Percentiles rank a stretch among this genome's conserved stretches.
Evolutionary conservation across 1,140 invertebrate genomes (phyloP).

Genomic region (Antheraea pernyi): DNA sequence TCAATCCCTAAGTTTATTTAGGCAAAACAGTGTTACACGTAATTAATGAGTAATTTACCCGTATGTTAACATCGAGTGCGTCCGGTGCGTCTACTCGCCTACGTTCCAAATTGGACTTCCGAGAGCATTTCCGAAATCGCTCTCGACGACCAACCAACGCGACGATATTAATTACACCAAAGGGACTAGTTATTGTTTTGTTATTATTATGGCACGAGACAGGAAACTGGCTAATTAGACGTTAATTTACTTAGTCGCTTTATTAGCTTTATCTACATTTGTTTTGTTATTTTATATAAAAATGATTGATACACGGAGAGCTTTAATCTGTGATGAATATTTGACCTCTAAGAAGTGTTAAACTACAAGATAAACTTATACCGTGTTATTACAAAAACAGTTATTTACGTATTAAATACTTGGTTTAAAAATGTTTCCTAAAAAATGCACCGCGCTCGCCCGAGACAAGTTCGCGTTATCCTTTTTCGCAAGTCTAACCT

Average conservation of each 20-base stretch:
- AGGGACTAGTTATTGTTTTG: conserved; percentile 73
- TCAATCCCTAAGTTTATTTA: not conserved
- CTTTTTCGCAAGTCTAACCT: too few relatives aligned
- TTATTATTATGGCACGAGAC: conserved; percentile 75
- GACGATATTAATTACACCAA: conserved; percentile 64
- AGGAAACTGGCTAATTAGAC: conserved; percentile 73
- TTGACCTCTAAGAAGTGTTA: too few relatives aligned
- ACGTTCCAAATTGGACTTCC: conserved; percentile 76
- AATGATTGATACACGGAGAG: too few relatives aligned
- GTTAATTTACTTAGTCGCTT: conserved; percentile 63
- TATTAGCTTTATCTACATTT: conserved; percentile 36
- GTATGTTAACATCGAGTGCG: conserved; percentile 61
- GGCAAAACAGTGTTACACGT: conserved; percentile 10
- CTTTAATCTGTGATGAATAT: too few relatives aligned
- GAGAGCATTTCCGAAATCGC: conserved; percentile 72
- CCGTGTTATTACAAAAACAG: too few relatives aligned
- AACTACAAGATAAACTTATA: too few relatives aligned
- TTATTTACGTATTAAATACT: too few relatives aligned
- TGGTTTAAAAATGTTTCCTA: too few relatives aligned
- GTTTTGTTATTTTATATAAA: too few relatives aligned
- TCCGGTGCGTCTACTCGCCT: conserved; percentile 48
- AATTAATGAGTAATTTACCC: conserved; percentile 48
- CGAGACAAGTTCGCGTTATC: too few relatives aligned
- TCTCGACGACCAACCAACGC: conserved; percentile 57
- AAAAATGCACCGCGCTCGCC: too few relatives aligned